phyloP scores from a whole-genome alignment of 2,888 invertebrate species.

The Mycalesis mineus region DNA sequence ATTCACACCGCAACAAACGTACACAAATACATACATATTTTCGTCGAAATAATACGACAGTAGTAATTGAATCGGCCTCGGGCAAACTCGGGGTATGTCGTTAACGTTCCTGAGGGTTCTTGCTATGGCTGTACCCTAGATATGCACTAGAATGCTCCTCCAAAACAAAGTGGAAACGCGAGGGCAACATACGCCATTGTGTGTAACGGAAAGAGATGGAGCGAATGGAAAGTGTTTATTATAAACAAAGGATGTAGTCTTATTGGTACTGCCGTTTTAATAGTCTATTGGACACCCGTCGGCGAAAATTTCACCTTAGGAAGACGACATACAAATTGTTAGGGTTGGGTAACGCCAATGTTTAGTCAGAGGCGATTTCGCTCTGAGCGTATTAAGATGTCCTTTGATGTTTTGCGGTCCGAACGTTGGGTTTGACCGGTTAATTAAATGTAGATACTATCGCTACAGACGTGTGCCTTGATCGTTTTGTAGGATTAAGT shows the following conservation, averaged over 20 bases:
- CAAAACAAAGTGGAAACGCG: constrained; percentile 58
- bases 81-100: constrained; percentile 71
- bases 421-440: constrained; percentile 59
- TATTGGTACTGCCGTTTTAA: constrained; percentile 67
- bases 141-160: constrained; percentile 70
- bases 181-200: constrained; percentile 30
- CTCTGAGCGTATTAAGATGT: constrained; percentile 71
- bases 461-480: constrained; percentile 49
- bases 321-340: constrained; percentile 58
- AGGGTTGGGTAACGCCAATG: constrained; percentile 57
- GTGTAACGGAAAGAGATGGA: constrained; percentile 40
- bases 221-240: constrained; percentile 71
- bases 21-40: constrained; percentile 74
- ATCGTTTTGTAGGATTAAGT: constrained; percentile 49
- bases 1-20: constrained; percentile 68
- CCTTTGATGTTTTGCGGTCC: constrained; percentile 72
- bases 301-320: constrained; percentile 56
- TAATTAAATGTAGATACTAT: constrained; percentile 65
- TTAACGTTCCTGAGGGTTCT: constrained; percentile 74
- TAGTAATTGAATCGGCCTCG: constrained; percentile 78
- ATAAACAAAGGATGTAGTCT: constrained; percentile 76
- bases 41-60: constrained; percentile 75
- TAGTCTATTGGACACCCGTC: constrained; percentile 67
- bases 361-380: constrained; percentile 62
- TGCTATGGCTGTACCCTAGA: constrained; percentile 57